phyloP scores from a whole-genome alignment of 1,140 invertebrate species.

The Musca vetustissima region DNA sequence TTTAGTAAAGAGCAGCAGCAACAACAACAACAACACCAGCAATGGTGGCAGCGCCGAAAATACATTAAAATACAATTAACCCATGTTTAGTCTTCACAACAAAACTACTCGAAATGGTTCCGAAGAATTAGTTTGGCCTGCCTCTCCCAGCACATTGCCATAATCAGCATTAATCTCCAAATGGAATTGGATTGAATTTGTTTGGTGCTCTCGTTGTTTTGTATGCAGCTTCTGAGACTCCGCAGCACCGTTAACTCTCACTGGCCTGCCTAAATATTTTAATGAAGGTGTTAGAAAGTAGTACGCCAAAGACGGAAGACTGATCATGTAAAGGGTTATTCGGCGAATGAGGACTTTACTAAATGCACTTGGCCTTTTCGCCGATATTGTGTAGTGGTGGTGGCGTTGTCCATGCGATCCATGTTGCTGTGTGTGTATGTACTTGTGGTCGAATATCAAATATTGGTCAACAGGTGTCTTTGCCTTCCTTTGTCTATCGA shows the following conservation, averaged over 20 bases:
- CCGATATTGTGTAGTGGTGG: too few relatives aligned
- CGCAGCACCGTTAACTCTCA: too few relatives aligned
- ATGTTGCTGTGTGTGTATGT: too few relatives aligned
- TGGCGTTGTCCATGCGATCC: too few relatives aligned
- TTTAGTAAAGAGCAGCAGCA: neutral
- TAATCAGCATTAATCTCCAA: conserved; percentile 14
- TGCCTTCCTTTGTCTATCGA: neutral
- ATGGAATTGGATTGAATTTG: conserved; percentile 5
- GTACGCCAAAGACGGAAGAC: neutral
- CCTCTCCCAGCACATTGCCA: conserved; percentile 8
- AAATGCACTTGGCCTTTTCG: too few relatives aligned
- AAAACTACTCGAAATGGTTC: conserved; percentile 14
- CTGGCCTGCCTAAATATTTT: neutral
- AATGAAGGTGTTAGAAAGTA: conserved; percentile 23
- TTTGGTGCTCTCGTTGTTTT: neutral
- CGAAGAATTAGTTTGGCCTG: conserved; percentile 5
- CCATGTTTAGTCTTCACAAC: conserved; percentile 4
- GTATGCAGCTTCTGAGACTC: neutral
- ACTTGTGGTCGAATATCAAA: too few relatives aligned
- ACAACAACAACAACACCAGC: too few relatives aligned
- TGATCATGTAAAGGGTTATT: neutral
- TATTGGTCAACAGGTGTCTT: conserved; percentile 15
- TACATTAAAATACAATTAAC: conserved; percentile 25
- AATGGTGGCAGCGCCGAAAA: neutral
- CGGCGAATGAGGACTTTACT: too few relatives aligned